phyloP scores from a whole-genome alignment of 2,888 invertebrate species.

The Synanthedon myopaeformis region DNA sequence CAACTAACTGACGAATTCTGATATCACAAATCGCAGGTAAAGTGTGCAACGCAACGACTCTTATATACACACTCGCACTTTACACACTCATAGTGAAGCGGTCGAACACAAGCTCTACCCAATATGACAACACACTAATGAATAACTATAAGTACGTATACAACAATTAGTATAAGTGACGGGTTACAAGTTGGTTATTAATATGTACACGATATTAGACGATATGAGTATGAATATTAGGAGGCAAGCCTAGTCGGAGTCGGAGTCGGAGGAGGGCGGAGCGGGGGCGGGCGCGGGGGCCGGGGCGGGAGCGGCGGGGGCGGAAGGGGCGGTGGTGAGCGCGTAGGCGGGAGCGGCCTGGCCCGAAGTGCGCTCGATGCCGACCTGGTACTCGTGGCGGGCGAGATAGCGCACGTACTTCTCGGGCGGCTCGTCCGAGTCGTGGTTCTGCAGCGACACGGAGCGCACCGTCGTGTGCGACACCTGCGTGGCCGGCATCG shows the following conservation, averaged over 20 bases:
- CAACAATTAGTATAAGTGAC: too few species aligned
- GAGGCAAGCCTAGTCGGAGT: conserved; percentile 40
- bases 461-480: conserved; percentile 97
- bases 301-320: conserved; percentile 17
- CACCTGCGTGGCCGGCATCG: conserved; percentile 97
- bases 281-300: conserved; percentile 24
- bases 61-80: background rate
- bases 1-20: conserved; percentile 12
- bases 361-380: conserved; percentile 83
- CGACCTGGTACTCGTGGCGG: conserved; percentile 95
- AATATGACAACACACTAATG: too few species aligned
- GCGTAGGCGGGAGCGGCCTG: conserved; percentile 50
- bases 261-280: conserved; percentile 54
- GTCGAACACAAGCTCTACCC: too few species aligned
- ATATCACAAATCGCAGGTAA: conserved; percentile 13
- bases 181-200: too few species aligned
- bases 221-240: background rate
- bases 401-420: conserved; percentile 98
- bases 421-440: conserved; percentile 89
- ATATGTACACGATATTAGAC: too few species aligned
- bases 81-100: too few species aligned
- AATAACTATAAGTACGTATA: too few species aligned
- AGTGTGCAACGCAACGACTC: background rate
- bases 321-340: conserved; percentile 19
- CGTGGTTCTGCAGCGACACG: conserved; percentile 88